A percentile compares a stretch with the other conserved stretches of the same genome.
These are phyloP conservation scores for Drosophila colorata DNA, from an alignment of 2,888 invertebrate genomes.

Conservation along the genomic window DNA sequence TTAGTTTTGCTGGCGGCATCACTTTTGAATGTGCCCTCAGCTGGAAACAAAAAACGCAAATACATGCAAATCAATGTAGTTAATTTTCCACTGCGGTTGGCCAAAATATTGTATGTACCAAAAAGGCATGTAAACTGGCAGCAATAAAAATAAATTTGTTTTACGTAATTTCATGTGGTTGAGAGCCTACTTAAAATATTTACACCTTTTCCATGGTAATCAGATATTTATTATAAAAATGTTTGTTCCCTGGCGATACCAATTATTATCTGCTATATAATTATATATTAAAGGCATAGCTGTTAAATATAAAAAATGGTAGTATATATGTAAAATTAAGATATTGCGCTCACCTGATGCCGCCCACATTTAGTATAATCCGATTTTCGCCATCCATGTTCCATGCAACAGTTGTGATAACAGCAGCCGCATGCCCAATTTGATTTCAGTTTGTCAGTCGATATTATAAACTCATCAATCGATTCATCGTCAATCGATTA, in stretches of 20 bases:
- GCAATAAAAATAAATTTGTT: conserved; percentile 12
- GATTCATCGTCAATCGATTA: conserved; percentile 4
- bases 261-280: no score
- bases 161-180: conserved; percentile 3
- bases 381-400: conserved; percentile 96
- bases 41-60: conserved; percentile 36
- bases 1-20: conserved; percentile 14
- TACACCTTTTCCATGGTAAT: neutral
- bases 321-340: neutral
- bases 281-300: neutral
- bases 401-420: conserved; percentile 75
- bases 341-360: conserved; percentile 89
- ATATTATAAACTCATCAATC: conserved; percentile 15
- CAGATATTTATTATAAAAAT: no score
- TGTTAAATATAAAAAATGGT: neutral
- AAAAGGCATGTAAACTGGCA: conserved; percentile 4
- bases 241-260: no score
- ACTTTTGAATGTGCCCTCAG: conserved; percentile 14
- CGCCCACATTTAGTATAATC: conserved; percentile 97
- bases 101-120: conserved; percentile 17
- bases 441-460: conserved; percentile 31
- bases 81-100: conserved; percentile 65
- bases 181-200: neutral
- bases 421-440: conserved; percentile 74
- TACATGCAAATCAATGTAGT: conserved; percentile 48